Conservation (phyloP, 2,113 vertebrate species). For the Phylloscopus whistleri region DNA sequence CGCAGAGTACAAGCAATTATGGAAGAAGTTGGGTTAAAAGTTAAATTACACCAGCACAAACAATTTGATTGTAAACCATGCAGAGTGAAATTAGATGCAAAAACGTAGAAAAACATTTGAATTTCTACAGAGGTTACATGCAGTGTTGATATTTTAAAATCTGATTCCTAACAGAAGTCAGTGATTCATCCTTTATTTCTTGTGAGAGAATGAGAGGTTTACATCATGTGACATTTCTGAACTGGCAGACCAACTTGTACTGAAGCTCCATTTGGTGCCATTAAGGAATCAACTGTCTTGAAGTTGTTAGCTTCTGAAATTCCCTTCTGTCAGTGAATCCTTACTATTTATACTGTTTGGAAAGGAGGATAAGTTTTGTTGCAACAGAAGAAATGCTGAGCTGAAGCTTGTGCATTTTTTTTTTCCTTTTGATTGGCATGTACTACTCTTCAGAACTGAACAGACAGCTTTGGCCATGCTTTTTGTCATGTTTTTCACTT, state of each 20-base stretch:
- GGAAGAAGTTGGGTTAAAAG: background rate
- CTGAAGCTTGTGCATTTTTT: background rate
- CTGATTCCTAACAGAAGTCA: background rate
- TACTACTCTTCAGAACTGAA: background rate
- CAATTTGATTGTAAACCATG: background rate
- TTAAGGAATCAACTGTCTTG: constrained; percentile 10
- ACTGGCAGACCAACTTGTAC: constrained; percentile 11
- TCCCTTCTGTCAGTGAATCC: background rate
- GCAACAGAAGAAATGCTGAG: background rate
- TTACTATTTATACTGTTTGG: background rate
- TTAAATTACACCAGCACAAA: background rate
- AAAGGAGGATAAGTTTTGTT: background rate
- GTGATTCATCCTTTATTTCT: constrained; percentile 19
- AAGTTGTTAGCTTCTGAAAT: constrained; percentile 3
- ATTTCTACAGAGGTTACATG: background rate
- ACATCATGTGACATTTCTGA: constrained; percentile 14
- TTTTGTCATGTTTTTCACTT: background rate
- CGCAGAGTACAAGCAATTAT: background rate
- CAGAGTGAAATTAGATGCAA: background rate
- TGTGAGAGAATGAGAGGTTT: background rate
- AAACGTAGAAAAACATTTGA: background rate
- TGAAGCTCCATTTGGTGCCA: constrained; percentile 16
- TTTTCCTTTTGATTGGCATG: background rate
- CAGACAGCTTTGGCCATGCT: background rate
- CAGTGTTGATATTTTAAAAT: background rate